A percentile compares a stretch with the other conserved stretches of the same genome.
phyloP scores from a whole-genome alignment of 2,113 vertebrate species.

The Pristiophorus japonicus region DNA sequence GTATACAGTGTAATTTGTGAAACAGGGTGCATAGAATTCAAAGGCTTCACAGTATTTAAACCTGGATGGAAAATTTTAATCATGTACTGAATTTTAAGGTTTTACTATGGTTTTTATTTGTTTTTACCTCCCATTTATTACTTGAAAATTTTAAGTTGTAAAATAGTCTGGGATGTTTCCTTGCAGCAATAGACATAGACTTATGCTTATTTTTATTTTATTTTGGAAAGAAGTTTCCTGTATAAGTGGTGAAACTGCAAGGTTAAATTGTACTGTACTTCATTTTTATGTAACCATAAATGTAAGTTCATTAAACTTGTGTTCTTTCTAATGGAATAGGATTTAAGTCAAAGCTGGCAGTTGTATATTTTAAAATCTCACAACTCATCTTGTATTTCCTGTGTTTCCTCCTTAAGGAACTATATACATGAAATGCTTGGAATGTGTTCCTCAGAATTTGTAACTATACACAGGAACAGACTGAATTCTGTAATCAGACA shows the following conservation, averaged over 20 bases:
- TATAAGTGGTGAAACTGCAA: slow-evolving; percentile 36
- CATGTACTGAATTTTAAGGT: slow-evolving; percentile 30
- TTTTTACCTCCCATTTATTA: slow-evolving; percentile 37
- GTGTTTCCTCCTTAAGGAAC: background rate
- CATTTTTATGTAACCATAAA: slow-evolving; percentile 33
- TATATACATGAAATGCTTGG: slow-evolving; percentile 20
- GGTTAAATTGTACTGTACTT: slow-evolving; percentile 31
- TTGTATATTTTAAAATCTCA: slow-evolving; percentile 20
- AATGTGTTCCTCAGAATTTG: slow-evolving; percentile 15
- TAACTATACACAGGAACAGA: slow-evolving; percentile 16
- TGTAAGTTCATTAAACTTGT: slow-evolving; percentile 11
- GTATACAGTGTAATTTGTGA: slow-evolving; percentile 19
- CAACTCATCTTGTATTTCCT: slow-evolving; percentile 5
- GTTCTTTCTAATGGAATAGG: slow-evolving; percentile 30
- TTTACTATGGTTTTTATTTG: slow-evolving; percentile 29
- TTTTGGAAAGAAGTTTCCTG: slow-evolving; percentile 18
- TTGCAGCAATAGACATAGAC: slow-evolving; percentile 32
- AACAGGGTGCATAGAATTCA: slow-evolving; percentile 27
- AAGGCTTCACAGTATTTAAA: slow-evolving; percentile 37
- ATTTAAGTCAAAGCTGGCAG: slow-evolving; percentile 23
- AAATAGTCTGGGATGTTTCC: slow-evolving; percentile 31
- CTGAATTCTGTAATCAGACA: slow-evolving; percentile 27
- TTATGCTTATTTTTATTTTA: slow-evolving; percentile 35
- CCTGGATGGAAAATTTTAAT: slow-evolving; percentile 19
- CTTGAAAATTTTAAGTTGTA: slow-evolving; percentile 36